A percentile compares a stretch with the other conserved stretches of the same genome.
Evolutionary conservation across 2,888 invertebrate genomes (phyloP).

Genomic region (Athalia circularis): DNA sequence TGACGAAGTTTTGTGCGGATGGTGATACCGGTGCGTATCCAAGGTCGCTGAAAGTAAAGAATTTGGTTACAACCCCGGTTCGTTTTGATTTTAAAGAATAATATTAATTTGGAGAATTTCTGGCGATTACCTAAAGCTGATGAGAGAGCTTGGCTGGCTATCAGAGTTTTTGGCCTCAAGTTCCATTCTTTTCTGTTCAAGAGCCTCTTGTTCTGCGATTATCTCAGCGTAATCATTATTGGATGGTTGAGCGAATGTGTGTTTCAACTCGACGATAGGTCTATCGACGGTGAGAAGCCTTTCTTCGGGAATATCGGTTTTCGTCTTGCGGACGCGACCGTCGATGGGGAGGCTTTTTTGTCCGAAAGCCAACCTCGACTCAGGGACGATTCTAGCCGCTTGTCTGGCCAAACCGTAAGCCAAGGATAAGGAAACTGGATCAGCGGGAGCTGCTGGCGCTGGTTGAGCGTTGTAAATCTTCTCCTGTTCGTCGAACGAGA

Average conservation of each 20-base stretch:
- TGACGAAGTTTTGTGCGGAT: conserved; percentile 45
- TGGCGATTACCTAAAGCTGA: conserved; percentile 59
- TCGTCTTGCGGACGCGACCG: conserved; percentile 54
- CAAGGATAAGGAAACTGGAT: conserved; percentile 62
- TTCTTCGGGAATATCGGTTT: conserved; percentile 75
- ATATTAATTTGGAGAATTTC: neutral
- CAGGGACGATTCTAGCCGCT: conserved; percentile 71
- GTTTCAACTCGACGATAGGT: conserved; percentile 75
- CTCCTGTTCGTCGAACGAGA: conserved; percentile 53
- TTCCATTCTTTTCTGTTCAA: conserved; percentile 58
- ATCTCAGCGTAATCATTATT: conserved; percentile 50
- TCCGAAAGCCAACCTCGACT: conserved; percentile 76
- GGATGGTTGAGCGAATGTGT: conserved; percentile 37
- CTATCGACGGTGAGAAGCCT: conserved; percentile 75
- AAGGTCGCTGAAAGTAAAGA: conserved; percentile 55
- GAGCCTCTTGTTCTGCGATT: conserved; percentile 59
- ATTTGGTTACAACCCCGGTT: conserved; percentile 1
- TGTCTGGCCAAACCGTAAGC: conserved; percentile 67
- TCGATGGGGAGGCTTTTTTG: conserved; percentile 75
- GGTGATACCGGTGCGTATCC: conserved; percentile 58
- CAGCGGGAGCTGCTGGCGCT: conserved; percentile 54
- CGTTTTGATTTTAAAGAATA: neutral
- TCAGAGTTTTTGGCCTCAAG: conserved; percentile 48
- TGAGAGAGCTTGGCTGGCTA: conserved; percentile 36
- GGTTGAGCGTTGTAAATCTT: conserved; percentile 49